These are phyloP conservation scores for Gadus macrocephalus DNA, from an alignment of 2,113 vertebrate genomes.

Conservation along the genomic window DNA sequence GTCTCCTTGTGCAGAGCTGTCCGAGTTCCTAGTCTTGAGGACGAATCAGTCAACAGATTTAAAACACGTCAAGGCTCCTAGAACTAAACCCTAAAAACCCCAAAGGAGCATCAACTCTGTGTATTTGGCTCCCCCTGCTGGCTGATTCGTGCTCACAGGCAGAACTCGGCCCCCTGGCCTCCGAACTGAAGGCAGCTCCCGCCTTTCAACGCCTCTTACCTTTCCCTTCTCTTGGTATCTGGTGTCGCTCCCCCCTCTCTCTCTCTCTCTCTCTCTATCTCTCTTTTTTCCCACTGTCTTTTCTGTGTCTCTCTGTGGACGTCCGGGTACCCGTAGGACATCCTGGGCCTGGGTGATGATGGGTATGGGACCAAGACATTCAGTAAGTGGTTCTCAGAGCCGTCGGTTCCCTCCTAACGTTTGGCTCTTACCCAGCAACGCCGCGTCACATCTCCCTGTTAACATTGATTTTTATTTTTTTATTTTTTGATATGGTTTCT, in stretches of 20 bases:
- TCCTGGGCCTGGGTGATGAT: constrained; percentile 98
- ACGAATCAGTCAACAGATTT: constrained; percentile 25
- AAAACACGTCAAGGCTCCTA: background rate
- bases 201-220: constrained; percentile 80
- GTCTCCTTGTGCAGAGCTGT: constrained; percentile 41
- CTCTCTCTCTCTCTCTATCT: constrained; percentile 83
- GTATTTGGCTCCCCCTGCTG: constrained; percentile 41
- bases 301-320: constrained; percentile 84
- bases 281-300: constrained; percentile 75
- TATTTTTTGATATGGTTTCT: constrained; percentile 11
- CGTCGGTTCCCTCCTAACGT: background rate
- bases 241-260: constrained; percentile 12
- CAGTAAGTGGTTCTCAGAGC: constrained; percentile 94
- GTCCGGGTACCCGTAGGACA: constrained; percentile 84
- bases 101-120: background rate
- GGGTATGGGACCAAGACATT: constrained; percentile 99
- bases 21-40: constrained; percentile 9
- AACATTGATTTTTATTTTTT: background rate
- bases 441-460: no score
- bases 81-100: background rate
- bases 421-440: constrained; percentile 13
- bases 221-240: constrained; percentile 78
- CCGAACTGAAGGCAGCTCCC: constrained; percentile 61
- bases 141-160: constrained; percentile 17
- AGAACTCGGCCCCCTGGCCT: constrained; percentile 62